phyloP scores from a whole-genome alignment of 2,888 invertebrate genomes.

The Erannis defoliaria region DNA sequence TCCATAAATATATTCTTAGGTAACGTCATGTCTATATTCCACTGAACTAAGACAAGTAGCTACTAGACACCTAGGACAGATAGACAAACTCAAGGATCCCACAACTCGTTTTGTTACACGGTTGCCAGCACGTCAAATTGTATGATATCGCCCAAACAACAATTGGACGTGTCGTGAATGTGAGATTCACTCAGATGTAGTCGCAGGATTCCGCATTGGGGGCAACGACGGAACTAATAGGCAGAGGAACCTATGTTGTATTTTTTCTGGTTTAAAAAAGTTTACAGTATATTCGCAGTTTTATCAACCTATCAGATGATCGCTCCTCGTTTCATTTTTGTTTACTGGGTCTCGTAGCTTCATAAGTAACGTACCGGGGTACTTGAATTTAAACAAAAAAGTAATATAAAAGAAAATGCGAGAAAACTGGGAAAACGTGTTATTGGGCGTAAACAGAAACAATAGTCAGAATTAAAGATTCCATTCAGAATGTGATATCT shows the following conservation, averaged over 20 bases:
- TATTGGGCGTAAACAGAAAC: no score
- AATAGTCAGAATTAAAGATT: no score
- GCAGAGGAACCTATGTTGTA: background rate
- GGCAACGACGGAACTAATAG: background rate
- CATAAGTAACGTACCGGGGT: no score
- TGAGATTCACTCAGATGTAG: constrained; percentile 8
- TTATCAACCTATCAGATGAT: no score
- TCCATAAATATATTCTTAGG: no score
- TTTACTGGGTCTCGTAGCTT: background rate
- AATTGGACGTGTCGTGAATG: constrained; percentile 31
- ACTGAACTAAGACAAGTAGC: background rate
- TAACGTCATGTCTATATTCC: no score
- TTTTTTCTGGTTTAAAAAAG: no score
- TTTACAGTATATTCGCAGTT: no score
- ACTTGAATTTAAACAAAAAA: no score
- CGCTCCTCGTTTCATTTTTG: background rate
- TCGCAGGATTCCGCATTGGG: background rate
- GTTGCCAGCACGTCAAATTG: constrained; percentile 35
- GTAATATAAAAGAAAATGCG: no score
- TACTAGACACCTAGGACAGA: background rate
- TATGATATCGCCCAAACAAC: constrained; percentile 42
- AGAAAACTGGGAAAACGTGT: no score
- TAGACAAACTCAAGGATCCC: constrained; percentile 27
- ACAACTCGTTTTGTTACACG: constrained; percentile 30
- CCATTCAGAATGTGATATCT: no score